These are phyloP conservation scores for Diuraphis noxia DNA, from an alignment of 1,140 invertebrate species.

Conservation along the genomic window DNA sequence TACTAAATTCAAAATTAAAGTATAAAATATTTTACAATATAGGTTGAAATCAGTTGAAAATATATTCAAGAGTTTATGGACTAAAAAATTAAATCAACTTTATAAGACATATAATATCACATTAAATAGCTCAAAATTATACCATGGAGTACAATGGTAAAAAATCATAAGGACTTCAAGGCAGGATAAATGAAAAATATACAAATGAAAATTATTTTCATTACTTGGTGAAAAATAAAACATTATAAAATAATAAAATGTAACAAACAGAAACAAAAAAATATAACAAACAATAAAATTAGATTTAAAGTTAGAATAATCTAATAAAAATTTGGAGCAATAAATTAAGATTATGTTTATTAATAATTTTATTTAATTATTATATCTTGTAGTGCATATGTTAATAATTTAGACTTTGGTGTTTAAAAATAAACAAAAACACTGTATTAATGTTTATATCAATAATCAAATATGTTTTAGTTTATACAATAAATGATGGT, in stretches of 20 bases:
- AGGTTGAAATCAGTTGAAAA: neutral
- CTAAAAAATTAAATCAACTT: neutral
- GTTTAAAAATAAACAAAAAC: slow-evolving; percentile 27
- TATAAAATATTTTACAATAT: neutral
- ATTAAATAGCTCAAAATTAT: neutral
- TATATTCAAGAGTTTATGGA: neutral
- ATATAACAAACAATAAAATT: slow-evolving; percentile 49
- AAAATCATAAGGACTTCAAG: slow-evolving; percentile 15
- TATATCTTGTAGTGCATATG: slow-evolving; percentile 33
- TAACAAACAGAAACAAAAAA: slow-evolving; percentile 45
- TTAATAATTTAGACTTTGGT: slow-evolving; percentile 26
- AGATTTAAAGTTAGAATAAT: slow-evolving; percentile 42
- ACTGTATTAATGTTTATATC: slow-evolving; percentile 16
- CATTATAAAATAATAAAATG: slow-evolving; percentile 38
- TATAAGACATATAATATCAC: neutral
- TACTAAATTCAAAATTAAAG: neutral
- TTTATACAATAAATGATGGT: slow-evolving; percentile 4
- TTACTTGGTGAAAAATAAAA: slow-evolving; percentile 8
- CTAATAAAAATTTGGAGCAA: slow-evolving; percentile 44
- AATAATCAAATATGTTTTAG: slow-evolving; percentile 11
- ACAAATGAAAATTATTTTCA: slow-evolving; percentile 25
- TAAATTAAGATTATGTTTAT: slow-evolving; percentile 39
- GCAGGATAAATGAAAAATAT: slow-evolving; percentile 37
- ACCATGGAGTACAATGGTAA: neutral
- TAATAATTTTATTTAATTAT: slow-evolving; percentile 18